Evolutionary conservation across 2,113 vertebrate species (phyloP), one percentile per base, ranked within the genome.

Genomic region (Austrofundulus limnaeus): DNA sequence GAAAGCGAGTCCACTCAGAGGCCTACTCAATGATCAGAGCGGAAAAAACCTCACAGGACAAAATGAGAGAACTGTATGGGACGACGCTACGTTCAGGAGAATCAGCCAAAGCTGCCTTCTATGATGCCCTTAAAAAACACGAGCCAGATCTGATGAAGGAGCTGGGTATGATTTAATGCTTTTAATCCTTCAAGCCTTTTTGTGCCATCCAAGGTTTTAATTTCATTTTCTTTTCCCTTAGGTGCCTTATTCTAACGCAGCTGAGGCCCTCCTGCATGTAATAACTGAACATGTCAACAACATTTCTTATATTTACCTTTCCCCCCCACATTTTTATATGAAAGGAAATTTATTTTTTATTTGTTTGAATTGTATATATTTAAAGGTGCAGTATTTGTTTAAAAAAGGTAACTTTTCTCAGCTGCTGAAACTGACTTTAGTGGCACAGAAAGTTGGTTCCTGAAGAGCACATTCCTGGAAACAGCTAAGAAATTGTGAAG

Each of bases 81-180:
- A 0, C 0, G 2, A 0, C 46, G 2, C 1, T 89, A 6, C 55
- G 1, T 17, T 5, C 47, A 45, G 83, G 75, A 24, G 0, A 0
- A 2, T 1, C 0, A 2, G 79, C 71, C 60, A 87, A 78, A 80
- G 81, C 81, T 19, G 77, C 81, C 15, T 85, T 89, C 59, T 89
- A 80, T 28, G 42, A 82, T 1, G 63, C 43, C 11, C 68, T 88
- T 15, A 39, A 23, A 56, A 16, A 28, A 4, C 60, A 81, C 21
- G 28, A 87, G 0, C 55, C 52, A 0, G 0, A 2, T 0, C 61
- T 85, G 15, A 13, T 85, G n/a, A 11, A 75, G 53, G 41, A 5
- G 0, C 78, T 69, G 1, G 42, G 83, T 82, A 76, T 1, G 70
- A 68, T 41, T 56, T 66, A 0, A 17, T 43, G 2, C n/a, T 49